These are phyloP conservation scores for Drosophila helvetica DNA, from an alignment of 2,888 invertebrate genomes.

Conservation along the genomic window DNA sequence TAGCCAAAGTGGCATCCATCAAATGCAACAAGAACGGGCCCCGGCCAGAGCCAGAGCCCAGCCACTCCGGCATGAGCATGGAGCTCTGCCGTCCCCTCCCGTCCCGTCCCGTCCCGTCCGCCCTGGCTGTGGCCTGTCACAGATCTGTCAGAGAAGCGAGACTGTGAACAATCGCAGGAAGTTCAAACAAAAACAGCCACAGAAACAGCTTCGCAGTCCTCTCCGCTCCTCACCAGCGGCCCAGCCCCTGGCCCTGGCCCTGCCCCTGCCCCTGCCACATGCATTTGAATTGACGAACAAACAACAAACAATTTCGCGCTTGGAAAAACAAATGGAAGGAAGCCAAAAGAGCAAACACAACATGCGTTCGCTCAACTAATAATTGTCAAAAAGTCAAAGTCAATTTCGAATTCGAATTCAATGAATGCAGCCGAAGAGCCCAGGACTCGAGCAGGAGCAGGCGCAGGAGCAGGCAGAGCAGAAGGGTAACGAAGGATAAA, in stretches of 20 bases:
- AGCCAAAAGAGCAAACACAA: conserved; percentile 57
- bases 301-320: conserved; percentile 80
- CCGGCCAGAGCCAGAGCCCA: no score
- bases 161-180: conserved; percentile 80
- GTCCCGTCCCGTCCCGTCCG: no score
- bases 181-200: conserved; percentile 61
- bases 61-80: conserved; percentile 42
- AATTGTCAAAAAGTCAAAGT: conserved; percentile 82
- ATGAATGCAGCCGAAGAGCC: conserved; percentile 38
- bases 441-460: neutral
- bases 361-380: conserved; percentile 81
- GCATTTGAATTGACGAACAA: conserved; percentile 69
- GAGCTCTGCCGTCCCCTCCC: conserved; percentile 13
- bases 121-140: conserved; percentile 63
- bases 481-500: conserved; percentile 53
- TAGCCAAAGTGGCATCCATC: conserved; percentile 76
- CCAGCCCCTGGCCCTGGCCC: conserved; percentile 15
- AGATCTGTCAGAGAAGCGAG: conserved; percentile 75
- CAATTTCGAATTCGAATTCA: conserved; percentile 65
- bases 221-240: neutral
- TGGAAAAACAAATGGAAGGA: conserved; percentile 64
- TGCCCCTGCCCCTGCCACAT: conserved; percentile 44
- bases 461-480: conserved; percentile 20
- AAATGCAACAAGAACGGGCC: conserved; percentile 52
- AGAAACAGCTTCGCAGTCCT: conserved; percentile 37